A percentile compares a stretch with the other conserved stretches of the same genome.
Conservation (phyloP, 2,888 invertebrate species). For the Hyles lineata region DNA sequence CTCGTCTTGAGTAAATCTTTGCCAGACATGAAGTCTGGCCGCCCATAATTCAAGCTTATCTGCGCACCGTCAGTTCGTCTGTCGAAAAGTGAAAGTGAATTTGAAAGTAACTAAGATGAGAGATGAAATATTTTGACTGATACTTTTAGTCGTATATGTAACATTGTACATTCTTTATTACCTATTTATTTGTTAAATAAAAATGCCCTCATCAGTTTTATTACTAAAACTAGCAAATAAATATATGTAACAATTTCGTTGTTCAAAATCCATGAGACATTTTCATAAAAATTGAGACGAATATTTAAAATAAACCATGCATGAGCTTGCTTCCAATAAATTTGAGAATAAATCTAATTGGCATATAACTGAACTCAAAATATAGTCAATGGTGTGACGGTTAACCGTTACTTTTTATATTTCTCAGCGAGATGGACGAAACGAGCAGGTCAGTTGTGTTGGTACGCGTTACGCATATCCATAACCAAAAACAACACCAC, state of each 20-base stretch:
- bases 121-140: neutral
- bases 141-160: neutral
- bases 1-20: constrained; percentile 1
- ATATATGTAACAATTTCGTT: no score
- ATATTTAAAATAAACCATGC: no score
- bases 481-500: no score
- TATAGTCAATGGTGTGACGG: neutral
- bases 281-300: no score
- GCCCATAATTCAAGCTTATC: neutral
- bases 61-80: neutral
- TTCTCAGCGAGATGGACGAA: no score
- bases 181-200: neutral
- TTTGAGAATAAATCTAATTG: neutral
- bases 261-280: no score
- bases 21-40: neutral
- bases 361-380: neutral
- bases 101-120: constrained; percentile 13
- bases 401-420: neutral
- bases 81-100: constrained; percentile 20
- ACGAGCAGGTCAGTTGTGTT: no score
- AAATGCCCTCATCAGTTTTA: neutral
- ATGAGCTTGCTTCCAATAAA: no score
- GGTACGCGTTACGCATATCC: no score
- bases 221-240: no score
- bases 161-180: neutral